Evolutionary conservation across 2,113 vertebrate species (phyloP).

Genomic region (Ophiodon elongatus): DNA sequence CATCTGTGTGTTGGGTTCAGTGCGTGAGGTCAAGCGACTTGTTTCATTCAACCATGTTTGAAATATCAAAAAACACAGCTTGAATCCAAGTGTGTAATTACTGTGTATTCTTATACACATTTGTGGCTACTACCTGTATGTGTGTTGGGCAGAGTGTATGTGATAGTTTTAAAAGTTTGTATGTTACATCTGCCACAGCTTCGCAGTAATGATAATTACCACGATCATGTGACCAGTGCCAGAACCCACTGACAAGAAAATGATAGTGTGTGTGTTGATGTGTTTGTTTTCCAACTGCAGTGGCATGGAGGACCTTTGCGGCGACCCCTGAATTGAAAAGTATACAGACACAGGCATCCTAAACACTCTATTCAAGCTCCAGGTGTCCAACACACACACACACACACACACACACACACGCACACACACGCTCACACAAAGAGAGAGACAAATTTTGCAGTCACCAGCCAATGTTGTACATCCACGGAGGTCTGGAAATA

Average conservation of each 20-base stretch:
- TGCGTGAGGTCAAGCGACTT: constrained; percentile 35
- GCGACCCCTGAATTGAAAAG: constrained; percentile 73
- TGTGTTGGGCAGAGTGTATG: background rate
- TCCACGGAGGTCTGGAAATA: constrained; percentile 20
- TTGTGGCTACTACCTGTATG: background rate
- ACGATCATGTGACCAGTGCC: constrained; percentile 54
- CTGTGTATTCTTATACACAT: background rate
- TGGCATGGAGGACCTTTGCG: constrained; percentile 62
- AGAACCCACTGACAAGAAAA: constrained; percentile 66
- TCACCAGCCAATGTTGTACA: constrained; percentile 12
- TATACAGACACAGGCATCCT: constrained; percentile 60
- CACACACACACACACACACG: constrained; percentile 12
- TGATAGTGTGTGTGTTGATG: constrained; percentile 48
- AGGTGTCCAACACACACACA: constrained; percentile 65
- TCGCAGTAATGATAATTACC: constrained; percentile 47
- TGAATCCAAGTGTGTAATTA: background rate
- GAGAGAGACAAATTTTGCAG: constrained; percentile 11
- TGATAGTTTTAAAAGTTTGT: constrained; percentile 30
- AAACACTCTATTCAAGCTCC: constrained; percentile 70
- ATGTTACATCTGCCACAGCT: constrained; percentile 28
- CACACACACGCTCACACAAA: constrained; percentile 16
- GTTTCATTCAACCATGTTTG: constrained; percentile 31
- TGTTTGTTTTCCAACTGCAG: constrained; percentile 72
- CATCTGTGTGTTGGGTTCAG: constrained; percentile 25
- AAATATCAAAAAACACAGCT: constrained; percentile 19